Base-by-base conservation (phyloP, 2,888 invertebrate genomes). In the Diloba caeruleocephala region DNA sequence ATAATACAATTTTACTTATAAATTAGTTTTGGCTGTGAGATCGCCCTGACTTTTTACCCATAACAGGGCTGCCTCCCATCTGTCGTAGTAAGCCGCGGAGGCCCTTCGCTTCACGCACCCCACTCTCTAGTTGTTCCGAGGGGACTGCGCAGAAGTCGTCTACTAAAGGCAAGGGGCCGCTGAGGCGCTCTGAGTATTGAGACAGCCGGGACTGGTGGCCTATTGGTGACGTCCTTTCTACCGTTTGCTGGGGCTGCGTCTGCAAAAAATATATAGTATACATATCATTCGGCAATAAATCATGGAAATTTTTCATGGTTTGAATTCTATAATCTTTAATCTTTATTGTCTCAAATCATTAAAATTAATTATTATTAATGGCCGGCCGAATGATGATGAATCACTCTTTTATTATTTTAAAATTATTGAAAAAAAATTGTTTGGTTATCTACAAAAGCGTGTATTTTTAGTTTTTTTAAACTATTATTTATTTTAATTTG, bases 131-230 rank as follows among this genome's bases (percentile, higher is more conserved):
- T 14, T 94, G 95, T 81, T 96, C 98, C 78, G 97, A 96, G 7
- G 98, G 97, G 61, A 98, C 97, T 14, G 97, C 97, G 80, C 97
- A 98, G 90, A 98, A 98, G 87, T 98, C 98, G 84, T 98, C 98
- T 71, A 98, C 96, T 26, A 98, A 94, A 50, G 98, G 98, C 5
- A 96, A 87, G 0, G 97, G 97, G 0, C 97, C 93, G 58, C 84
- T 89, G 7, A 93, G 82, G 0, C 90, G 83, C 50, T 93, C 93
- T 0, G 92, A 91, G 95, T 83, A 96, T 94, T 76, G 96, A 87
- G 87, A 95, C 89, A 85, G 95, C 87, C 77, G 96, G 84, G 89
- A 96, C 88, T 71, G 97, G 94, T 87, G 96, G 81, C 85, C 94
- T 75, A 71, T 95, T 61, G 88, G 91, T 75, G 87, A 95, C 81